These are phyloP conservation scores for Chionoecetes opilio DNA, from an alignment of 1,140 invertebrate genomes.

Conservation along the genomic window DNA sequence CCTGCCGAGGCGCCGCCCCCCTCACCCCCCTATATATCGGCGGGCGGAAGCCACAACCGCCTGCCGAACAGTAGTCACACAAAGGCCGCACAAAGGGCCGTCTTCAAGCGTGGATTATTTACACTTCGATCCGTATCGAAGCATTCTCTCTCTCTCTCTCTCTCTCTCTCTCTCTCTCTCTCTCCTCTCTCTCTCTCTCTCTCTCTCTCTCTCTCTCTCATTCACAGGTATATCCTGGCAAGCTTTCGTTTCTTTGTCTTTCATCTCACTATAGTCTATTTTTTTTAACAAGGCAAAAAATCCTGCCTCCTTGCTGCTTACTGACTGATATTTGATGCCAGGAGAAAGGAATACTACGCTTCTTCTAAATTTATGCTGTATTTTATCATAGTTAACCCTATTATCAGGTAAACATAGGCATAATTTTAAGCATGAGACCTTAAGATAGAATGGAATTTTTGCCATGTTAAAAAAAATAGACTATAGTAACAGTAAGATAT, in stretches of 20 bases:
- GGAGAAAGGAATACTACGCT: no score
- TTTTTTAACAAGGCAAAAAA: no score
- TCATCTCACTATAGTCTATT: no score
- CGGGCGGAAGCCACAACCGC: background rate
- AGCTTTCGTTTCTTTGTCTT: background rate
- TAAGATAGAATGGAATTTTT: background rate
- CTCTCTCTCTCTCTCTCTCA: background rate
- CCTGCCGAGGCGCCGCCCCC: background rate
- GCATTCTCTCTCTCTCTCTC: background rate
- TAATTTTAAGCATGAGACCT: background rate
- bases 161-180: background rate
- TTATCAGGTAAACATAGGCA: no score
- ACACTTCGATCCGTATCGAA: background rate
- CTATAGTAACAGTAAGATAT: no score
- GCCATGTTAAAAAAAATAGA: no score
- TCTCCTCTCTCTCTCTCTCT: background rate
- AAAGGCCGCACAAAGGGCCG: background rate
- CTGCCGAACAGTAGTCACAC: background rate
- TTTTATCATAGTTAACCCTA: no score
- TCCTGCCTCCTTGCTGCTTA: no score
- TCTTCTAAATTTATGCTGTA: no score
- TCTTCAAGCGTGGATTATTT: background rate
- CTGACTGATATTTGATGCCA: no score
- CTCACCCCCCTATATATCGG: background rate
- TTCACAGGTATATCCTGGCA: no score